Evolutionary conservation across 1,140 invertebrate species (phyloP).

Genomic region (Nylanderia fulva): DNA sequence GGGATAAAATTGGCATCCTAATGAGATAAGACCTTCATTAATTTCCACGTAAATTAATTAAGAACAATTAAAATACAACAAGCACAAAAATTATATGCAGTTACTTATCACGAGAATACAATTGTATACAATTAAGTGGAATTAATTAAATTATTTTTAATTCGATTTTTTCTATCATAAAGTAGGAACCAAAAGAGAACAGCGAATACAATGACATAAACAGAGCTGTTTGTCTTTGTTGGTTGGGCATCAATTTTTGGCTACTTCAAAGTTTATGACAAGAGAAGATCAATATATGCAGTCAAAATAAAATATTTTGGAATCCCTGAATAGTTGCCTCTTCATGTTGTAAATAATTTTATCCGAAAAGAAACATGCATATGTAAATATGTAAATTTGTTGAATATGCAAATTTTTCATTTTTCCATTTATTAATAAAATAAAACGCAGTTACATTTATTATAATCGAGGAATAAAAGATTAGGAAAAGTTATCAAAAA

Average conservation of each 20-base stretch:
- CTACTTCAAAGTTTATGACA: slow-evolving; percentile 39
- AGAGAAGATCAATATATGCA: slow-evolving; percentile 4
- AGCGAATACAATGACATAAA: slow-evolving; percentile 36
- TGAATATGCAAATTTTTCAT: not conserved
- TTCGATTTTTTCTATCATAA: slow-evolving; percentile 1
- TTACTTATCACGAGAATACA: not conserved
- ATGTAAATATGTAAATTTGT: too few species aligned
- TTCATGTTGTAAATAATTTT: not conserved
- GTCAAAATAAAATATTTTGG: slow-evolving; percentile 36
- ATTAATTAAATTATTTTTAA: slow-evolving; percentile 5
- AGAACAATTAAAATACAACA: slow-evolving; percentile 7
- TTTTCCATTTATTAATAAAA: not conserved
- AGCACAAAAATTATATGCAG: not conserved
- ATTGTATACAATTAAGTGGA: not conserved
- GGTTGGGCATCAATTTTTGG: slow-evolving; percentile 37
- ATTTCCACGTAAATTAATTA: slow-evolving; percentile 13
- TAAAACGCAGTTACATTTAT: not conserved
- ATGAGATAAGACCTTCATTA: slow-evolving; percentile 61
- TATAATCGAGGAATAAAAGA: not conserved
- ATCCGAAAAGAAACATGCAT: not conserved
- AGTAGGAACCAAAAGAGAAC: not conserved
- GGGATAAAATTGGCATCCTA: slow-evolving; percentile 93
- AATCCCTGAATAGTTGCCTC: not conserved
- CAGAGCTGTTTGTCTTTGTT: slow-evolving; percentile 34
- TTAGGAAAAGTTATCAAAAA: not conserved